phyloP scores from a whole-genome alignment of 30 jellyfish, hydroid and myxozoan genomes.

The Haliclystus octoradiatus region DNA sequence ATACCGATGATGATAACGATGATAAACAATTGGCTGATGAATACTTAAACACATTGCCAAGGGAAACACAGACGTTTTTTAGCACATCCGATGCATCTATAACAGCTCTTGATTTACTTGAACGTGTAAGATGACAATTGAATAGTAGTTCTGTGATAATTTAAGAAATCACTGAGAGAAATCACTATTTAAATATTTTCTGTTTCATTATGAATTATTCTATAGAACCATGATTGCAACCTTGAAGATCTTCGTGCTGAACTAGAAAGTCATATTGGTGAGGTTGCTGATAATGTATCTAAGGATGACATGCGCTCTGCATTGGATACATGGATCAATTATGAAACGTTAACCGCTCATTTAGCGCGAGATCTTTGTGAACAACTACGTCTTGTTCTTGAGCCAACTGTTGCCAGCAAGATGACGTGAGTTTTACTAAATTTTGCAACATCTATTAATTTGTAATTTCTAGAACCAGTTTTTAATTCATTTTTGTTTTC shows the following conservation, averaged over 20 bases:
- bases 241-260: conserved; percentile 52
- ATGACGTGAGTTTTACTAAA: conserved; percentile 31
- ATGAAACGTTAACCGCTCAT: conserved; percentile 46
- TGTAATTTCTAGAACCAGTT: neutral
- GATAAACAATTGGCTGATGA: conserved; percentile 14
- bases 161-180: too few relatives aligned
- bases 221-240: conserved; percentile 10
- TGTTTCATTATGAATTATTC: too few relatives aligned
- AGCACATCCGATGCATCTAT: neutral
- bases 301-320: conserved; percentile 26
- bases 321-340: conserved; percentile 78
- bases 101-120: neutral
- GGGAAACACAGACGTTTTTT: neutral
- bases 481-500: neutral
- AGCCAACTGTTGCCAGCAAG: conserved; percentile 91
- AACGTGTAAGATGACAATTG: too few relatives aligned
- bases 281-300: neutral
- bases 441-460: neutral
- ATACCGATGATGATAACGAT: conserved; percentile 7
- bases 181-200: too few relatives aligned
- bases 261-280: conserved; percentile 35
- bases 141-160: too few relatives aligned
- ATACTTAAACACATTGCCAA: neutral
- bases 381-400: conserved; percentile 81
- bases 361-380: conserved; percentile 93